Percentiles rank a stretch among this genome's conserved stretches.
These are phyloP conservation scores for Rhynchonema sp. DNA, from an alignment of 2,888 invertebrate species.

Conservation along the genomic window DNA sequence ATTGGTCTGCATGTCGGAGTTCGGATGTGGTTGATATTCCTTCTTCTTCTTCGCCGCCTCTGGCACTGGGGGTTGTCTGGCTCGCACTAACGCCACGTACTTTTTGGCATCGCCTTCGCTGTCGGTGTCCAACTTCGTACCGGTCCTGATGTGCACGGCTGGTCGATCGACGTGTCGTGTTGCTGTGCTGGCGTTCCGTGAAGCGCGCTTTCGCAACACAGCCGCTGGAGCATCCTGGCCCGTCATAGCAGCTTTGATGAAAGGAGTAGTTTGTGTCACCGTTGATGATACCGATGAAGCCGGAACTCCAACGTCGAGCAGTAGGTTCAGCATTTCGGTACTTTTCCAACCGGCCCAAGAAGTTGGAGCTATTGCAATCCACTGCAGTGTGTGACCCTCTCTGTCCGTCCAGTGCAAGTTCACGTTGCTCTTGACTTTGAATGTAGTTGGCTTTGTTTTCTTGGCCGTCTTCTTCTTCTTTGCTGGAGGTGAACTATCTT, in stretches of 20 bases:
- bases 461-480: slow-evolving; percentile 3
- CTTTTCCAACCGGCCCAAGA: slow-evolving; percentile 30
- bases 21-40: slow-evolving; percentile 10
- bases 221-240: not conserved
- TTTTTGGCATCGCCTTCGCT: not conserved
- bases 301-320: slow-evolving; percentile 11
- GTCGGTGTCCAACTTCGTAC: not conserved
- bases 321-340: slow-evolving; percentile 26
- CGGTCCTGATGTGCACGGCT: not conserved
- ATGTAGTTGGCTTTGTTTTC: slow-evolving; percentile 5
- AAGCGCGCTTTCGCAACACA: not conserved
- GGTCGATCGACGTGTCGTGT: no score
- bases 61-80: no score
- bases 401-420: slow-evolving; percentile 23
- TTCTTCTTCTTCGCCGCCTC: no score
- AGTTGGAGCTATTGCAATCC: slow-evolving; percentile 29
- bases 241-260: no score
- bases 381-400: slow-evolving; percentile 29
- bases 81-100: not conserved
- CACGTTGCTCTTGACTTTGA: slow-evolving; percentile 21
- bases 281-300: not conserved
- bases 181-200: no score
- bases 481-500: not conserved
- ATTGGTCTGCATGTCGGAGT: slow-evolving; percentile 11
- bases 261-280: not conserved